These are phyloP conservation scores for Idaea aversata DNA, from an alignment of 2,888 invertebrate genomes.

Conservation along the genomic window DNA sequence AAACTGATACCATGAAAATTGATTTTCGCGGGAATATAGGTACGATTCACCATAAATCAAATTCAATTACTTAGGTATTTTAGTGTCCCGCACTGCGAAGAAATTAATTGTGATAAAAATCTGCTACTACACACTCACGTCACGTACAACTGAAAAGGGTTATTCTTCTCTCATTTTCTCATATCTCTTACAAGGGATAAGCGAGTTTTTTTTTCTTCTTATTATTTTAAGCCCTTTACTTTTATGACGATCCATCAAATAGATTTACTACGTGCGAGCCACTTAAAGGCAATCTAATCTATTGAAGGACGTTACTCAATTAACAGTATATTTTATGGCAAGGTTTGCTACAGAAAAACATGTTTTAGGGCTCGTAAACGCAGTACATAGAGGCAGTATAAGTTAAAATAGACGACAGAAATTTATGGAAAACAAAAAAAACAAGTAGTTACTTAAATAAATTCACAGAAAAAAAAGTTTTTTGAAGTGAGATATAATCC, in stretches of 20 bases:
- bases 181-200: slow-evolving; percentile 28
- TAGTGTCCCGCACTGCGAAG: background rate
- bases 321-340: slow-evolving; percentile 20
- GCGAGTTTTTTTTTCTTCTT: slow-evolving; percentile 26
- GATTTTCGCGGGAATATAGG: too few relatives aligned
- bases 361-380: slow-evolving; percentile 27
- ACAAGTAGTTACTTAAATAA: too few relatives aligned
- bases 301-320: slow-evolving; percentile 21
- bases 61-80: background rate
- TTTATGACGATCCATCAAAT: slow-evolving; percentile 7
- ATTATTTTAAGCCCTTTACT: slow-evolving; percentile 31
- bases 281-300: slow-evolving; percentile 6
- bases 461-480: too few relatives aligned
- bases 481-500: too few relatives aligned
- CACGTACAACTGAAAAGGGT: slow-evolving; percentile 46
- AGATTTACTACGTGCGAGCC: background rate
- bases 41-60: too few relatives aligned
- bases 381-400: background rate
- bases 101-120: slow-evolving; percentile 47
- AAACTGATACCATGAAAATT: too few relatives aligned
- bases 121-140: slow-evolving; percentile 38
- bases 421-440: too few relatives aligned
- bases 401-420: too few relatives aligned
- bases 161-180: slow-evolving; percentile 31
- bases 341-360: slow-evolving; percentile 27